Conservation (phyloP, 2,888 invertebrate genomes). For the Euphydryas editha region DNA sequence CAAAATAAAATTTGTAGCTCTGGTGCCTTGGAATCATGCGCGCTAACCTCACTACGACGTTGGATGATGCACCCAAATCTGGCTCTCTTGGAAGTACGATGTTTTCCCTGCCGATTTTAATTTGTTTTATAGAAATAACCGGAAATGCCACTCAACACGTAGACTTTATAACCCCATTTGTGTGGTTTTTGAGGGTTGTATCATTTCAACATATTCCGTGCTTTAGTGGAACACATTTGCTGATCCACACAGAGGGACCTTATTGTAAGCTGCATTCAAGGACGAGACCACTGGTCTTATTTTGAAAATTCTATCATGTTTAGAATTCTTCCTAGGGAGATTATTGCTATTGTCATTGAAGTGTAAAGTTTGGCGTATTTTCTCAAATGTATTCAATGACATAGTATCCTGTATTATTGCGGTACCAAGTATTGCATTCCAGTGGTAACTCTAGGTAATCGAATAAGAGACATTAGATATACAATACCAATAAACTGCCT, state of each 20-base stretch:
- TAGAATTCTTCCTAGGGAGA: too few species aligned
- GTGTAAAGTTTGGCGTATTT: too few species aligned
- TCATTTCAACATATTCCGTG: not conserved
- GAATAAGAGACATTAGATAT: too few species aligned
- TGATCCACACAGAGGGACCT: not conserved
- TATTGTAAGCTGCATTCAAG: too few species aligned
- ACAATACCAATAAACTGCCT: too few species aligned
- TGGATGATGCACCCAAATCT: not conserved
- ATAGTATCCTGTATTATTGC: too few species aligned
- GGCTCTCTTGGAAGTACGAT: not conserved
- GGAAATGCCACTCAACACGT: not conserved
- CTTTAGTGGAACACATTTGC: not conserved
- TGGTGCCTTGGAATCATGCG: not conserved
- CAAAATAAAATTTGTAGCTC: not conserved
- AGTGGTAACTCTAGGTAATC: too few species aligned
- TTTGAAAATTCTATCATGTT: too few species aligned
- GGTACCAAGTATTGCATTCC: too few species aligned
- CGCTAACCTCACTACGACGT: not conserved
- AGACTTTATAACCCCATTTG: not conserved
- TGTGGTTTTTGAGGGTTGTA: not conserved
- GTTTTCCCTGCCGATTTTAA: not conserved
- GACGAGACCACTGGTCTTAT: constrained; percentile 17
- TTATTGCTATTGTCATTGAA: too few species aligned
- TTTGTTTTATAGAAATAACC: not conserved
- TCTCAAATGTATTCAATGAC: too few species aligned